Evolutionary conservation across 2,113 vertebrate genomes (phyloP).

Genomic region (Coracopsis vasa): DNA sequence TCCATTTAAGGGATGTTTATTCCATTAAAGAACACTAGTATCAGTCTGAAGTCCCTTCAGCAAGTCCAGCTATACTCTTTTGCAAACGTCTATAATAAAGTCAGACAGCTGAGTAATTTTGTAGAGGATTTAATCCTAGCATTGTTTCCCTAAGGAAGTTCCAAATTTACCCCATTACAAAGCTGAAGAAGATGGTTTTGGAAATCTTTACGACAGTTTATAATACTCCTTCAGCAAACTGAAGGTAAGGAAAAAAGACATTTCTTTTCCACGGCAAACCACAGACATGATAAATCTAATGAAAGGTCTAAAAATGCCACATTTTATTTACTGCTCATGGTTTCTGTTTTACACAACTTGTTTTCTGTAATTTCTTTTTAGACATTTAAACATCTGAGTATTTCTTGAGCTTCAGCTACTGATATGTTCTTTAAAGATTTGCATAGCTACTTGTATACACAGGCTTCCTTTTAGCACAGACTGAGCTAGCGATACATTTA

Average conservation of each 20-base stretch:
- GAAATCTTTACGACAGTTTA: background rate
- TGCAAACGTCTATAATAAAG: background rate
- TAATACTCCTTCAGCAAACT: background rate
- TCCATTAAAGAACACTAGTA: background rate
- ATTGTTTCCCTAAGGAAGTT: background rate
- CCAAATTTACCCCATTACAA: background rate
- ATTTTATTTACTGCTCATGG: background rate
- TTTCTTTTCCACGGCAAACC: background rate
- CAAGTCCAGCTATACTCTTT: background rate
- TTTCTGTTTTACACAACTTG: background rate
- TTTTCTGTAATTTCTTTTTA: background rate
- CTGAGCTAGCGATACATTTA: background rate
- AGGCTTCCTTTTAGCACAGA: background rate
- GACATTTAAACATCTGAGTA: background rate
- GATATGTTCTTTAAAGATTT: background rate
- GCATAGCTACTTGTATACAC: background rate
- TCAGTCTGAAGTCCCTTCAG: background rate
- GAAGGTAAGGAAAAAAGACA: background rate
- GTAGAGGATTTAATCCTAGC: background rate
- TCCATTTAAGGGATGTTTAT: background rate
- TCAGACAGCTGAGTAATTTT: background rate
- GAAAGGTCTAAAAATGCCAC: background rate
- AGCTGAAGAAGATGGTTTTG: background rate
- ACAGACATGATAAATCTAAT: background rate
- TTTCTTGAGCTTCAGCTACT: background rate